These are phyloP conservation scores for Orchestia grillus DNA, from an alignment of 1,140 invertebrate genomes.

Conservation along the genomic window DNA sequence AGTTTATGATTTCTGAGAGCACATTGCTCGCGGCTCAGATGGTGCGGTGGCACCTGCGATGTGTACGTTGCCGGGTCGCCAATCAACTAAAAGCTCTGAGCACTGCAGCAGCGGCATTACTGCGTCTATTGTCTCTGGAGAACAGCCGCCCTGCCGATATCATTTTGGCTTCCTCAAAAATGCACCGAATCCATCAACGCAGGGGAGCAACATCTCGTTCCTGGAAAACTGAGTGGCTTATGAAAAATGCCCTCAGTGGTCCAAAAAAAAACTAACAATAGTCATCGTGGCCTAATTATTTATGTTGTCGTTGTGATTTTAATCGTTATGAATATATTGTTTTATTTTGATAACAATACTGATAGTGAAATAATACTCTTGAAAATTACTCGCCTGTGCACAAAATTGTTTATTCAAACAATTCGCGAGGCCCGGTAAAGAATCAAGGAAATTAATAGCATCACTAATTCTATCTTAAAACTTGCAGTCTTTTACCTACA, in stretches of 20 bases:
- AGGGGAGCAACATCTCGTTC: background rate
- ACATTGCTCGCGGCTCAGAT: background rate
- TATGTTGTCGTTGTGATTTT: background rate
- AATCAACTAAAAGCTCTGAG: slow-evolving; percentile 48
- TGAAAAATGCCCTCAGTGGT: background rate
- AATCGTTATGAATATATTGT: background rate
- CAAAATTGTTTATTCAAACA: too few species aligned
- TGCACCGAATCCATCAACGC: background rate
- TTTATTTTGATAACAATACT: too few species aligned
- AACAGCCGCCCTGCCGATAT: background rate
- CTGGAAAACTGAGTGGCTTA: background rate
- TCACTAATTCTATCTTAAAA: too few species aligned
- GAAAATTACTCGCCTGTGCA: too few species aligned
- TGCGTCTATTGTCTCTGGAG: slow-evolving; percentile 10
- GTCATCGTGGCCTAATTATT: too few species aligned
- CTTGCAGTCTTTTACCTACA: too few species aligned
- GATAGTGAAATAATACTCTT: too few species aligned
- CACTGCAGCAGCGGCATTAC: background rate
- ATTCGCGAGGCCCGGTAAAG: too few species aligned
- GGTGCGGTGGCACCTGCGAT: background rate
- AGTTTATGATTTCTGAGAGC: background rate
- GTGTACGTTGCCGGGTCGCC: background rate
- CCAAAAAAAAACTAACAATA: background rate
- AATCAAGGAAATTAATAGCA: too few species aligned
- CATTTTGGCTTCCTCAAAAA: slow-evolving; percentile 42